A percentile compares a stretch with the other conserved stretches of the same genome.
These are phyloP conservation scores for Silurus aristotelis DNA, from an alignment of 2,797 vertebrate genomes.

Conservation along the genomic window DNA sequence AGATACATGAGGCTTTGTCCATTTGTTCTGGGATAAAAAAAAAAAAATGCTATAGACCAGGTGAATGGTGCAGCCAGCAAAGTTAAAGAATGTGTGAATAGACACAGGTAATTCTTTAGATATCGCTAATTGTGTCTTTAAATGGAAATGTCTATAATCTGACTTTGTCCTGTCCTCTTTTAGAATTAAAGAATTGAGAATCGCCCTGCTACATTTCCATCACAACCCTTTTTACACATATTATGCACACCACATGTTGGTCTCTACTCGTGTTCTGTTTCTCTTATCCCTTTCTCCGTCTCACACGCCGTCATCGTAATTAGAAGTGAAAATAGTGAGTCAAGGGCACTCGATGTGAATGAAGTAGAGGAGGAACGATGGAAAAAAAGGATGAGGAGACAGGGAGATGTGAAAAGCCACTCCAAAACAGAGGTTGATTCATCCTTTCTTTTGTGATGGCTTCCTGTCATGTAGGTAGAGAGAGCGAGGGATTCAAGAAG, in stretches of 20 bases:
- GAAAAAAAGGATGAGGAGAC: neutral
- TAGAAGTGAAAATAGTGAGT: neutral
- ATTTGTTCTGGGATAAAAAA: neutral
- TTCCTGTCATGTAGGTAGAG: constrained; percentile 38
- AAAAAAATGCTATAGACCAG: neutral
- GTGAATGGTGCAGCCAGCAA: neutral
- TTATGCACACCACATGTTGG: neutral
- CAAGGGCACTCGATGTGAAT: neutral
- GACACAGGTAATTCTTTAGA: no score
- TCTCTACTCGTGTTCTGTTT: neutral
- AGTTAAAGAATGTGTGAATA: no score
- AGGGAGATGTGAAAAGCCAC: constrained; percentile 23
- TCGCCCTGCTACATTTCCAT: neutral
- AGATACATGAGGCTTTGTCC: neutral
- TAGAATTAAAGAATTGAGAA: neutral
- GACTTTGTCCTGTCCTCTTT: neutral
- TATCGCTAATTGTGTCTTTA: no score
- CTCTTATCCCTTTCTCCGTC: neutral
- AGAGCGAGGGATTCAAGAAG: neutral
- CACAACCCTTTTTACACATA: neutral
- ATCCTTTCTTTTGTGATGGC: constrained; percentile 41
- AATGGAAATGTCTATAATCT: no score
- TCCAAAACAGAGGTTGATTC: constrained; percentile 35
- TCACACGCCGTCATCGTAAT: neutral
- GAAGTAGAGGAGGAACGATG: neutral